These are phyloP conservation scores for Proteles cristata DNA, from an alignment of 2,113 vertebrate species.

Conservation along the genomic window DNA sequence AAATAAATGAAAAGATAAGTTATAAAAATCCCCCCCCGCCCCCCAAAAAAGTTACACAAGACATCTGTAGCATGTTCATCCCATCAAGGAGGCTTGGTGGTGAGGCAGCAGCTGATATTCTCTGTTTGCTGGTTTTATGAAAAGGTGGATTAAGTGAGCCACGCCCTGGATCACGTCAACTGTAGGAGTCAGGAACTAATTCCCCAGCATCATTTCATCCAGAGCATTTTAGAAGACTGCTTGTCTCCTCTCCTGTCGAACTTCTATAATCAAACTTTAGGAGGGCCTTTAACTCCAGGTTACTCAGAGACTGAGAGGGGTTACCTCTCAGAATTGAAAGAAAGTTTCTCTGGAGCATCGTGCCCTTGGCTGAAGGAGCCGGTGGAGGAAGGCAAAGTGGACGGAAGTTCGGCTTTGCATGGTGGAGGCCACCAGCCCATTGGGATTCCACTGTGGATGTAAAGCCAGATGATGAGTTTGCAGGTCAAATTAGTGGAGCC, in stretches of 20 bases:
- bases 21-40: no score
- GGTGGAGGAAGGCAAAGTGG: background rate
- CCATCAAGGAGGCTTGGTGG: background rate
- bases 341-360: background rate
- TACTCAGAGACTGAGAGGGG: background rate
- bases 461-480: background rate
- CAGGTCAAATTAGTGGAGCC: no score
- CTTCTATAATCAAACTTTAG: background rate
- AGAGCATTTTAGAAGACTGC: background rate
- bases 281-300: background rate
- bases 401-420: background rate
- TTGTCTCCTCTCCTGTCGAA: background rate
- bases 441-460: background rate
- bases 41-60: no score
- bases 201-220: background rate
- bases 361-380: background rate
- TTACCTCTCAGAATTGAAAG: background rate
- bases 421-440: background rate
- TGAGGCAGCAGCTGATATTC: background rate
- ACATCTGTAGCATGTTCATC: background rate
- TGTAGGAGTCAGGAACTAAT: background rate
- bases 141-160: background rate
- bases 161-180: background rate
- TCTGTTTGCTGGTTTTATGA: background rate
- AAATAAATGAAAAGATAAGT: no score